Evolutionary conservation across 2,797 vertebrate genomes (phyloP), one percentile per base, ranked within the genome.

Genomic region (Diplodus puntazzo): DNA sequence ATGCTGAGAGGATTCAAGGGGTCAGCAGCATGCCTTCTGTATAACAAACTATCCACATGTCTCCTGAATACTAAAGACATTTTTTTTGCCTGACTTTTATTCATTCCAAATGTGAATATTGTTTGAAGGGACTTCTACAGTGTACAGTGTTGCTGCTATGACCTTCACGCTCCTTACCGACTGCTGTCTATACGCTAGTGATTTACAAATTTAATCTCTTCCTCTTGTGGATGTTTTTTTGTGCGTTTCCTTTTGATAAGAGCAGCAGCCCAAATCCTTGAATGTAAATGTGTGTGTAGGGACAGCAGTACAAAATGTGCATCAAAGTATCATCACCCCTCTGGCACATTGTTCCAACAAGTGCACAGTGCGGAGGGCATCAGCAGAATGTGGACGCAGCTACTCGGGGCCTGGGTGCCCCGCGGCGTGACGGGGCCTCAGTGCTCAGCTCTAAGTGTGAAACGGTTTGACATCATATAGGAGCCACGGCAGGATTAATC

Each of bases 61-160:
- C 79, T 46, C 63, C 73, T 66, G 82, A 88, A 87, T 73, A 57
- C 67, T 67, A 30, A 84, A 69, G 69, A 16, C 3, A n/a, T n/a
- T 27, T 60, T 62, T 79, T 53, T 34, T 11, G 12, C 53, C 48
- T 2, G 17, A 53, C 23, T 65, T 18, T 52, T 39, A n/a, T 69
- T 70, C 17, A 69, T 52, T 62, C 50, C 66, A 53, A 62, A 58
- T 9, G 10, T 21, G 30, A 71, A 66, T 70, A 57, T 42, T 76
- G 20, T 11, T 20, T 6, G 42, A 60, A 42, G 42, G 42, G 63
- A 52, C 45, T 49, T 58, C 58, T 76, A 77, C 83, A 43, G 45
- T 66, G 65, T 18, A 34, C 25, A 11, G 20, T 34, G 65, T 39
- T 61, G 67, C 73, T 39, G 61, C 71, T 46, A 17, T 77, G 79